These are phyloP conservation scores for Macaca mulatta DNA, from an alignment of 2,113 vertebrate genomes.

Conservation along the genomic window DNA sequence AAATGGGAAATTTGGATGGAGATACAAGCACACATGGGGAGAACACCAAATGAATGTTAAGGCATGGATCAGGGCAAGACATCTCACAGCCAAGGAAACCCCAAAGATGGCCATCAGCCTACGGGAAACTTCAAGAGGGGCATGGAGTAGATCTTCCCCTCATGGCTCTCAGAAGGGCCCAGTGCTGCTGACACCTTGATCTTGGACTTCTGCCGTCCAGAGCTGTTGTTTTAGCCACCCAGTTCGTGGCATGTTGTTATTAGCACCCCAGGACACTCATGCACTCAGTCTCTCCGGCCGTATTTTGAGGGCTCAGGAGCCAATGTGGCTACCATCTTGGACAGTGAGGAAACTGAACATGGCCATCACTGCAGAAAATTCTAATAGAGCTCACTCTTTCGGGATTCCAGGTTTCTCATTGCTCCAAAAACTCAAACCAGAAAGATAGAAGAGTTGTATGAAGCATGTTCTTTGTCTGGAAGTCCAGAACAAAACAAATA, in stretches of 20 bases:
- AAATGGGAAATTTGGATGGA: not conserved
- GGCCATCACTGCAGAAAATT: not conserved
- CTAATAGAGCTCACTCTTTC: rapidly evolving
- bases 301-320: too few species aligned
- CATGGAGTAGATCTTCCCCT: not conserved
- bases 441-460: not conserved
- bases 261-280: too few species aligned
- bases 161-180: not conserved
- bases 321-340: rapidly evolving
- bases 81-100: not conserved
- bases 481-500: not conserved
- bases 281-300: rapidly evolving
- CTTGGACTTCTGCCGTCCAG: not conserved
- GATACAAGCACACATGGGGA: not conserved
- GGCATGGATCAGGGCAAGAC: not conserved
- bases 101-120: not conserved
- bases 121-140: not conserved
- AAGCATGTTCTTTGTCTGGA: slow-evolving; percentile 1
- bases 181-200: not conserved
- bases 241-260: not conserved
- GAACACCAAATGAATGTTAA: not conserved
- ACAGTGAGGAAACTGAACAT: not conserved
- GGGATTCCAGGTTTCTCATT: not conserved
- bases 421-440: not conserved
- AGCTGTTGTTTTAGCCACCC: not conserved